Evolutionary conservation across 2,888 invertebrate species (phyloP).

Genomic region (Microchrysa polita): DNA sequence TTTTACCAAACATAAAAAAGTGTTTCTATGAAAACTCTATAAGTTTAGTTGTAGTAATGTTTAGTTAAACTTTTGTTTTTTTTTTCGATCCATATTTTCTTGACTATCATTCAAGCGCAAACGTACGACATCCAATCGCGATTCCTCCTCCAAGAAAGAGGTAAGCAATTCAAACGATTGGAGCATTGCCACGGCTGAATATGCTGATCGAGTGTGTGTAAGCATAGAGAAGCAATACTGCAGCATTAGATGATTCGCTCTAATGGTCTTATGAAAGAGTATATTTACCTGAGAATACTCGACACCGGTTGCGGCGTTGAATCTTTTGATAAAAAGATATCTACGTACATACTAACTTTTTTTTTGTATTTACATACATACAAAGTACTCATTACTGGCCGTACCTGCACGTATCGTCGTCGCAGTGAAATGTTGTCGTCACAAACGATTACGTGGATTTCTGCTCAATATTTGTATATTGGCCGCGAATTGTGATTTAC

Average conservation of each 20-base stretch:
- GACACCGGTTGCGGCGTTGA: neutral
- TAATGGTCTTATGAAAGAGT: too few species aligned
- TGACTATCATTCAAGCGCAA: constrained; percentile 41
- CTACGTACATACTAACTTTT: neutral
- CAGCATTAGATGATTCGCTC: too few species aligned
- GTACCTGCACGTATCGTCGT: neutral
- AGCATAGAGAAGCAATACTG: neutral
- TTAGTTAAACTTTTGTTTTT: neutral
- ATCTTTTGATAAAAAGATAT: neutral
- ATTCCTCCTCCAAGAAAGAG: constrained; percentile 23
- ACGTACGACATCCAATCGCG: constrained; percentile 35
- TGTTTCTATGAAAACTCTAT: neutral
- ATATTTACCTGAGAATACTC: too few species aligned
- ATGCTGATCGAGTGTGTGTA: neutral
- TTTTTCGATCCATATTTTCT: neutral
- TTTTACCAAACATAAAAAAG: neutral
- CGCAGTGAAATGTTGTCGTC: constrained; percentile 3
- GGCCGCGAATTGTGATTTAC: too few species aligned
- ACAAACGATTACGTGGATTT: constrained; percentile 29
- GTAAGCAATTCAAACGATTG: constrained; percentile 11
- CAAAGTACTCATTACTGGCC: neutral
- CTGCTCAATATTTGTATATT: constrained; percentile 2
- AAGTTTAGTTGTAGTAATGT: neutral
- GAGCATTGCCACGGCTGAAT: too few species aligned
- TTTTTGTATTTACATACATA: neutral